phyloP scores from a whole-genome alignment of 2,888 invertebrate genomes.

The Agriopis aurantiaria region DNA sequence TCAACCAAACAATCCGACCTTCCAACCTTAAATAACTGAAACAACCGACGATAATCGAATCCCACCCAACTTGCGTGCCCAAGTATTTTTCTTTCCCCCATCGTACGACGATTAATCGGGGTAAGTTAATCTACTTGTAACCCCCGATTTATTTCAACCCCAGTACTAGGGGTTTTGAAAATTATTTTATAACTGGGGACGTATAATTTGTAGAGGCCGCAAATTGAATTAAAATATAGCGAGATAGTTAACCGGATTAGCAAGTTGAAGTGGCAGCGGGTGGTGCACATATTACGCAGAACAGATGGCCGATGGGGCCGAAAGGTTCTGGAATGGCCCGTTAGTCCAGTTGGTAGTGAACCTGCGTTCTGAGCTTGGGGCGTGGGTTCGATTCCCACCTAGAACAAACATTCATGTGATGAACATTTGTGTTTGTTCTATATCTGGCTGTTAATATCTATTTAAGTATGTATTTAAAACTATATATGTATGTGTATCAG shows the following conservation, averaged over 20 bases:
- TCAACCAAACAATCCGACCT: constrained; percentile 18
- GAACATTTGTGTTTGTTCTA: no score
- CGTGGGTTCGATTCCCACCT: no score
- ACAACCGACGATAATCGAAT: constrained; percentile 33
- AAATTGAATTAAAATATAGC: constrained; percentile 13
- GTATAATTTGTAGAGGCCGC: constrained; percentile 27
- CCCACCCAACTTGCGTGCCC: constrained; percentile 32
- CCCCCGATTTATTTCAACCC: constrained; percentile 38
- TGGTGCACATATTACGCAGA: no score
- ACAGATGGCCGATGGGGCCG: no score
- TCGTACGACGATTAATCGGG: constrained; percentile 34
- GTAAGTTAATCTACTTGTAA: constrained; percentile 38
- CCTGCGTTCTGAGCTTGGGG: no score
- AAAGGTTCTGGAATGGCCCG: no score
- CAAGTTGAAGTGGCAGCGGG: no score
- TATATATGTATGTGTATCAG: no score
- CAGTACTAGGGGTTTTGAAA: constrained; percentile 27
- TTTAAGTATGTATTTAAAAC: no score
- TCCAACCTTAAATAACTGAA: constrained; percentile 26
- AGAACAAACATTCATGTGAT: no score
- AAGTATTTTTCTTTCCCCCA: constrained; percentile 34
- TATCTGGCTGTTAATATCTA: no score
- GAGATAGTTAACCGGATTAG: not conserved
- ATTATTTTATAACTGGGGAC: constrained; percentile 30
- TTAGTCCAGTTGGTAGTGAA: no score